Evolutionary conservation across 2,888 invertebrate species (phyloP), one percentile per base, ranked within the genome.

Genomic region (Drosophila mulleri): DNA sequence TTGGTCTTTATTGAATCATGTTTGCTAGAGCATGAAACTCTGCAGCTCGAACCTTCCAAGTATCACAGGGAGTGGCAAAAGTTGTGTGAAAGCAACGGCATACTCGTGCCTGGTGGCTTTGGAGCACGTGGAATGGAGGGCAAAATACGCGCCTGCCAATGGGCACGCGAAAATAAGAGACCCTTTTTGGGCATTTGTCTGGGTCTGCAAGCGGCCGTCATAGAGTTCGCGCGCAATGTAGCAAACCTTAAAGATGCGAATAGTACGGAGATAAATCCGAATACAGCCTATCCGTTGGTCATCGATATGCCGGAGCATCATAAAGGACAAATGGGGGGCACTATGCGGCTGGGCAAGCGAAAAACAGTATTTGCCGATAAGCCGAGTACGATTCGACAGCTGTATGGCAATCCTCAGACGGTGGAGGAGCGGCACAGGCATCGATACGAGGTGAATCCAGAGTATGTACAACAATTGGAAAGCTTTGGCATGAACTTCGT

Each of bases 281-380:
- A 95, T 3, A 96, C 96, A 14, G 93, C 94, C 41, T 93, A 96
- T 92, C 97, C 97, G 37, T 94, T 99, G 44, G 97, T 99, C 6
- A 97, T 99, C 72, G 99, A 99, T 87, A 99, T 99, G 99, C 99
- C 99, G 0, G 99, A 99, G 93, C 98, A 99, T 92, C 98, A 98
- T 92, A 95, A 96, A 0, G 98, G 98, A 0, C 95, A 96, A 80
- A 95, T 98, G 94, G 99, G 99, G 2, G 99, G 99, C 11, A 99
- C 99, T 0, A 99, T 99, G 99, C 94, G 99, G 68, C 94, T 99
- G 53, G 99, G 99, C n/a, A 97, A 96, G 91, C 95, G 99, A 85
- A 95, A 95, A 68, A 99, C 99, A 0, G 93, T 96, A 45, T 97
- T 99, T 91, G 95, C 95, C 69, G 85, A 92, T 2, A 94, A 92